Evolutionary conservation across 2,113 vertebrate species (phyloP), one percentile per base, ranked within the genome.

Genomic region (Paradisaea rubra): DNA sequence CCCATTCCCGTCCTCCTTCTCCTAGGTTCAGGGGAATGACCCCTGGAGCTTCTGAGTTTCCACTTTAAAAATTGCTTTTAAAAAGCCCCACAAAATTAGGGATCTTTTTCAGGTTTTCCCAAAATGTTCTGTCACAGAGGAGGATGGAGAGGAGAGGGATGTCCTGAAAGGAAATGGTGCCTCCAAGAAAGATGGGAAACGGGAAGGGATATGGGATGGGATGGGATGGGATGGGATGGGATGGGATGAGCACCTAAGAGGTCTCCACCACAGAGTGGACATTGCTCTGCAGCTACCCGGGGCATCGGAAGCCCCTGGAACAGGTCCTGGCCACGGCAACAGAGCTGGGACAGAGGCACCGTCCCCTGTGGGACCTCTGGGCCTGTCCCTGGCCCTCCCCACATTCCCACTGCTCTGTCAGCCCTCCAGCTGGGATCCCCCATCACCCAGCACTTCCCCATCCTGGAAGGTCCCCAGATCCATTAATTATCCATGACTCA

Each of bases 211-310:
- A 15, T 19, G 41, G 35, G 28, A 22, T 21, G 31, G 53, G 12
- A 28, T 23, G 42, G 54, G 20, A 59, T 20, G 41, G 53, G 13
- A 49, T 33, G 57, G 44, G 37, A 28, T 24, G 61, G 33, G 17
- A 41, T 27, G 39, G 42, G 60, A 72, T 37, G 50, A 2, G 23
- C 13, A 54, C 56, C 15, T 22, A 65, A 24, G 54, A 54, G 18
- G 15, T 47, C n/a, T 42, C 23, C 50, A 14, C 12, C 2, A 2
- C 23, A 39, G 47, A 53, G 13, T 9, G 18, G 37, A 16, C 17
- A 6, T 70, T 0, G 1, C 21, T 50, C 28, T 60, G 10, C 30
- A 65, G 6, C 41, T 54, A 25, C 17, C 41, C 1, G 0, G n/a
- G 39, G 4, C 7, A 1, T 13, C 10, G 2, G n/a, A 61, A 82